Evolutionary conservation across 2,888 invertebrate genomes (phyloP).

Genomic region (Bugulina stolonifera): DNA sequence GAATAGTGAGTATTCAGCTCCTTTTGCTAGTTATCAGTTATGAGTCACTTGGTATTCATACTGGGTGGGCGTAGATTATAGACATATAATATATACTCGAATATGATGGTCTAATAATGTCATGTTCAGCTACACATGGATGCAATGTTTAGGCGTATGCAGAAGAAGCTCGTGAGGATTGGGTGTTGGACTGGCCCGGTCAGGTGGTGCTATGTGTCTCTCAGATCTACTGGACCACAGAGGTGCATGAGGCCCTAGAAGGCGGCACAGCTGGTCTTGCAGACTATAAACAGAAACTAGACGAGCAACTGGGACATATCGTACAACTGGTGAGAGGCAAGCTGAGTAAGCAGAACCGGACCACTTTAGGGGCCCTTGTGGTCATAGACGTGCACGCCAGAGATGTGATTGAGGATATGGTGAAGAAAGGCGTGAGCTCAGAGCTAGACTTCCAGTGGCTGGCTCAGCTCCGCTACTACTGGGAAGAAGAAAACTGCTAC

Average conservation of each 20-base stretch:
- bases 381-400: conserved; percentile 88
- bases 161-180: conserved; percentile 58
- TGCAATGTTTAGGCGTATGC: conserved; percentile 53
- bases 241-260: conserved; percentile 68
- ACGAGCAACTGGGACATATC: conserved; percentile 66
- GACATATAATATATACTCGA: too few species aligned
- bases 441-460: conserved; percentile 87
- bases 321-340: conserved; percentile 75
- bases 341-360: conserved; percentile 76
- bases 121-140: too few species aligned
- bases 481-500: conserved; percentile 55
- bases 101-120: too few species aligned
- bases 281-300: conserved; percentile 59
- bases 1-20: conserved; percentile 44
- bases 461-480: conserved; percentile 75
- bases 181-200: conserved; percentile 89
- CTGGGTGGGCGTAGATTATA: too few species aligned
- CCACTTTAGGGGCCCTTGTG: conserved; percentile 81
- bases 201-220: conserved; percentile 75
- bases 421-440: conserved; percentile 58
- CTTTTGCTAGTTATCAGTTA: too few species aligned
- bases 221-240: conserved; percentile 76
- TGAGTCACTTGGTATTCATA: too few species aligned
- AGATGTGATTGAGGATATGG: conserved; percentile 68
- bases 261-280: conserved; percentile 59